A percentile compares a stretch with the other conserved stretches of the same genome.
These are phyloP conservation scores for Venturia canescens DNA, from an alignment of 1,140 invertebrate species.

Conservation along the genomic window DNA sequence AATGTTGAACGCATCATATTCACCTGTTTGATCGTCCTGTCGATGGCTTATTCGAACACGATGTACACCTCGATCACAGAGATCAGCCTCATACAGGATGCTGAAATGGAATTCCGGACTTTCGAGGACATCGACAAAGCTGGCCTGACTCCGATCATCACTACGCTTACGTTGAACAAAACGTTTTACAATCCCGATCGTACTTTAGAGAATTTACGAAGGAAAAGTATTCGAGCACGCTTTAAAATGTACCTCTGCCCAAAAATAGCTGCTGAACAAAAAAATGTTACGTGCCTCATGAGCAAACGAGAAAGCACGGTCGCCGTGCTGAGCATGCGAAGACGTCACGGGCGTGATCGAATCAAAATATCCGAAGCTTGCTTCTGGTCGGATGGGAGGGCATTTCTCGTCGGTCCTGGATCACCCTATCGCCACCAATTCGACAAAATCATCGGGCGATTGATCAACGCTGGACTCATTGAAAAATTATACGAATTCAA, in stretches of 20 bases:
- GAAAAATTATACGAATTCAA: not conserved
- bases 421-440: not conserved
- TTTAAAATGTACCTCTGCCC: not conserved
- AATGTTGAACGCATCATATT: slow-evolving; percentile 26
- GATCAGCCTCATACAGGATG: not conserved
- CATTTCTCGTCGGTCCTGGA: not conserved
- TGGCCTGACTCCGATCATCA: not conserved
- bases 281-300: not conserved
- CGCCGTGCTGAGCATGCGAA: not conserved
- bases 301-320: not conserved
- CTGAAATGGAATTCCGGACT: not conserved
- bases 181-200: not conserved
- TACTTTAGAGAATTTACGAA: not conserved
- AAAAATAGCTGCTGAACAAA: not conserved
- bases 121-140: not conserved
- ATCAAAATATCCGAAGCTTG: not conserved
- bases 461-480: not conserved
- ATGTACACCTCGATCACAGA: not conserved
- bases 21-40: slow-evolving; percentile 20
- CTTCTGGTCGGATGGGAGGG: not conserved
- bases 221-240: not conserved
- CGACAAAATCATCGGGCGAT: not conserved
- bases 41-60: not conserved
- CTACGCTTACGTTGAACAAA: not conserved
- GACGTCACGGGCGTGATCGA: not conserved